phyloP scores from a whole-genome alignment of 2,888 invertebrate genomes.

The Melinaea menophilus region DNA sequence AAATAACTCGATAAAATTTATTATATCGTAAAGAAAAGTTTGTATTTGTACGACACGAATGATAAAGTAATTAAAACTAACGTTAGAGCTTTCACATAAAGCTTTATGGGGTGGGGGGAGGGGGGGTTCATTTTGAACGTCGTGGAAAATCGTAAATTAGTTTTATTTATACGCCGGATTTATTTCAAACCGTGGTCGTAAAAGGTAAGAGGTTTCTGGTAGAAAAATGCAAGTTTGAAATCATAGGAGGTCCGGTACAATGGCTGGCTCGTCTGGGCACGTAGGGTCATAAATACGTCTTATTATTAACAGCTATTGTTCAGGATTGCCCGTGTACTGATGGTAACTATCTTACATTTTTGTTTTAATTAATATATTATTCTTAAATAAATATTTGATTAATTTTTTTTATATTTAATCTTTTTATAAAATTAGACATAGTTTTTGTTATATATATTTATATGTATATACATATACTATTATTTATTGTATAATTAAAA shows the following conservation, averaged over 20 bases:
- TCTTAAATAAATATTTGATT: too few species aligned
- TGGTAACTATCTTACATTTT: slow-evolving; percentile 39
- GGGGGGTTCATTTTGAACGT: slow-evolving; percentile 11
- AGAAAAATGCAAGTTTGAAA: slow-evolving; percentile 69
- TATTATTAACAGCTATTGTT: slow-evolving; percentile 77
- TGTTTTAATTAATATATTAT: background rate
- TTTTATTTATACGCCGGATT: slow-evolving; percentile 55
- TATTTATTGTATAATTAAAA: too few species aligned
- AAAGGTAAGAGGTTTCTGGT: slow-evolving; percentile 63
- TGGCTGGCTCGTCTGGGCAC: slow-evolving; percentile 74
- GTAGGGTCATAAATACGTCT: slow-evolving; percentile 76
- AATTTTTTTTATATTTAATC: too few species aligned
- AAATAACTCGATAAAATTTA: background rate
- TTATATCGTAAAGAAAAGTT: too few species aligned
- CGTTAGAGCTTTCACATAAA: slow-evolving; percentile 4
- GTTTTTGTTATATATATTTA: too few species aligned
- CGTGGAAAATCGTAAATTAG: slow-evolving; percentile 49
- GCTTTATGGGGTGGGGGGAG: slow-evolving; percentile 3
- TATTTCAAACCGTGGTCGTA: slow-evolving; percentile 58
- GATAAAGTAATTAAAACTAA: slow-evolving; percentile 3
- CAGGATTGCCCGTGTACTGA: slow-evolving; percentile 63
- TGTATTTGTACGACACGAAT: background rate
- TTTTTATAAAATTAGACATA: too few species aligned
- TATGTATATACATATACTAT: too few species aligned
- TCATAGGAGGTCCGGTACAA: slow-evolving; percentile 77